Evolutionary conservation across 2,113 vertebrate genomes (phyloP), one percentile per base, ranked within the genome.

Genomic region (Trematocara stigmaticum): DNA sequence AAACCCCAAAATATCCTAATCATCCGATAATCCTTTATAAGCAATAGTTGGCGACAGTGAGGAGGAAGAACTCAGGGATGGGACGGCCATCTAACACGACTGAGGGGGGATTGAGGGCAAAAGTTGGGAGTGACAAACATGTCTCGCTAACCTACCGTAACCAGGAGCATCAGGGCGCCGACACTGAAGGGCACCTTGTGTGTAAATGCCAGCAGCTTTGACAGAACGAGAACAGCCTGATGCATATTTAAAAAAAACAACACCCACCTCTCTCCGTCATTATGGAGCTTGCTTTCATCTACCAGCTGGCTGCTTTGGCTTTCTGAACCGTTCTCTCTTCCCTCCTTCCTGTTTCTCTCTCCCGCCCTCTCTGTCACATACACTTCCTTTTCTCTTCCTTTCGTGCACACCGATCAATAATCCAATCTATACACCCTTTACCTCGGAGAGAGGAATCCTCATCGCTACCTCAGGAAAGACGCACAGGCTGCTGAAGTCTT

Each of bases 381-480:
- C 49, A 23, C 12, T 35, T 16, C 23, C 8, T 49, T 35, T 52
- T 78, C 8, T 51, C 55, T 56, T 45, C 51, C 56, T 47, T 40
- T 23, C 13, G 79, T n/a, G 61, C 59, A 10, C 23, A 0, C 34
- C 7, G 47, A 89, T 94, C 87, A 88, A 88, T 91, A 84, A 78
- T 83, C 57, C 57, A 78, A 84, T 91, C 83, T 85, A 13, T 20
- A 15, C 2, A 0, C 40, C 26, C 45, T 20, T 9, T 38, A 57
- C 53, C n/a, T 31, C 1, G 29, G 5, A 55, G 35, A 26, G n/a
- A 10, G 51, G 7, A 31, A 45, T 9, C 16, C 53, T 87, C 31
- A 59, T 90, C 56, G 2, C 15, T 49, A 86, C 6, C 26, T 2
- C 34, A 35, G 45, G 15, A 3, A 26, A 26, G 9, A 40, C 6